Conservation (phyloP, 2,113 vertebrate species). For the Alosa alosa region DNA sequence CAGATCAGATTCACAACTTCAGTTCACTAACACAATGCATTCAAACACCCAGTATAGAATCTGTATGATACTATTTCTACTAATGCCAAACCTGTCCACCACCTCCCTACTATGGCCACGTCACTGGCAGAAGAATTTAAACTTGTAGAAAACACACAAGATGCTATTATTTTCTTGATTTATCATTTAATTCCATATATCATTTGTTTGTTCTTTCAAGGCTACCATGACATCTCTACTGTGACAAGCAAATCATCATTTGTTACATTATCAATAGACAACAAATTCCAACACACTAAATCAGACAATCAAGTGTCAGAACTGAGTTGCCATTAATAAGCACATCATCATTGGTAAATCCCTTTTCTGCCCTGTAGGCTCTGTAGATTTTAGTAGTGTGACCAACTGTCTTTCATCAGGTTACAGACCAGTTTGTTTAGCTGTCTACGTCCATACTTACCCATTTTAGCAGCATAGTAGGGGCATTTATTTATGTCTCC, state of each 20-base stretch:
- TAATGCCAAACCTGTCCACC: neutral
- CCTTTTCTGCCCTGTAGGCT: neutral
- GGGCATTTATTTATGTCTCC: conserved; percentile 90
- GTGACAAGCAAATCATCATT: too few relatives aligned
- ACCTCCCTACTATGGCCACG: neutral
- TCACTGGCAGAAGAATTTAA: too few relatives aligned
- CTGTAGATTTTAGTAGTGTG: neutral
- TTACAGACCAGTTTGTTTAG: neutral
- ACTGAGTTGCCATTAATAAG: too few relatives aligned
- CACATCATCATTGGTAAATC: neutral
- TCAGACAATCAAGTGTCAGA: too few relatives aligned
- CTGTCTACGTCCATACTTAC: conserved; percentile 54
- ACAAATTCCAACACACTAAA: too few relatives aligned
- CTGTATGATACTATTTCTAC: too few relatives aligned
- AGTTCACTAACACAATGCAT: neutral
- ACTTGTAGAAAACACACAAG: too few relatives aligned
- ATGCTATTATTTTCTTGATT: too few relatives aligned
- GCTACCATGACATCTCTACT: too few relatives aligned
- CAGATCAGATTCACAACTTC: neutral
- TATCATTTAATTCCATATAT: too few relatives aligned
- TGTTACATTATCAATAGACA: too few relatives aligned
- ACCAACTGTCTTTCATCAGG: neutral
- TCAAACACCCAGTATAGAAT: neutral
- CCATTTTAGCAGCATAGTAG: conserved; percentile 79
- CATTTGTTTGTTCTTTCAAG: too few relatives aligned